Conservation (phyloP, 2,113 vertebrate species). For the Heteronetta atricapilla region DNA sequence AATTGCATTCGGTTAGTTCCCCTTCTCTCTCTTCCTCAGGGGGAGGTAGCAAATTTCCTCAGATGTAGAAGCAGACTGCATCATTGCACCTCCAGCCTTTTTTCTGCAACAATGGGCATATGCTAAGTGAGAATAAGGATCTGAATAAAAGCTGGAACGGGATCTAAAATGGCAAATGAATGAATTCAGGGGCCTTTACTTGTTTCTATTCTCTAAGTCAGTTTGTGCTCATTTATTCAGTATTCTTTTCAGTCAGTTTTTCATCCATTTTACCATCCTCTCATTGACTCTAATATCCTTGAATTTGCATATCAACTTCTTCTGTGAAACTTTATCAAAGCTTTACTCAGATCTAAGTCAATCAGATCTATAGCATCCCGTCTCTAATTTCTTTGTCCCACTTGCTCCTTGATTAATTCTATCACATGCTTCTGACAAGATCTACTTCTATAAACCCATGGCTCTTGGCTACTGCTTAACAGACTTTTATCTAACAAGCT, state of each 20-base stretch:
- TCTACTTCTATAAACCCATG: conserved; percentile 25
- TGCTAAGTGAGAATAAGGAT: not conserved
- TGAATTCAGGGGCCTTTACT: not conserved
- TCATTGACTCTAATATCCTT: conserved; percentile 7
- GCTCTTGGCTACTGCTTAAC: conserved; percentile 15
- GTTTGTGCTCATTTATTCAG: not conserved
- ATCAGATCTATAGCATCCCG: not conserved
- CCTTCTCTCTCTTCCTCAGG: not conserved
- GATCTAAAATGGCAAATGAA: not conserved
- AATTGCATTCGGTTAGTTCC: not conserved
- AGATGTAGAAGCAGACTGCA: not conserved
- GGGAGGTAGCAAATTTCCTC: not conserved
- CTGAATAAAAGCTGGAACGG: not conserved
- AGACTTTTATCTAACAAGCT: conserved; percentile 31
- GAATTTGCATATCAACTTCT: conserved; percentile 27
- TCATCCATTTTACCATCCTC: conserved; percentile 1
- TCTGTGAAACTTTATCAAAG: conserved; percentile 46
- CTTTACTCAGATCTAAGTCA: not conserved
- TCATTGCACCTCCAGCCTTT: not conserved
- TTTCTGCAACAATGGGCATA: not conserved
- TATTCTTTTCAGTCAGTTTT: not conserved
- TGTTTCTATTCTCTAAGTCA: not conserved
- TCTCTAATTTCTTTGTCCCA: conserved; percentile 37
- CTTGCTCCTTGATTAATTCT: conserved; percentile 36
- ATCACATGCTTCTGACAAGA: conserved; percentile 29